phyloP scores from a whole-genome alignment of 2,113 vertebrate genomes.

The Ia io region DNA sequence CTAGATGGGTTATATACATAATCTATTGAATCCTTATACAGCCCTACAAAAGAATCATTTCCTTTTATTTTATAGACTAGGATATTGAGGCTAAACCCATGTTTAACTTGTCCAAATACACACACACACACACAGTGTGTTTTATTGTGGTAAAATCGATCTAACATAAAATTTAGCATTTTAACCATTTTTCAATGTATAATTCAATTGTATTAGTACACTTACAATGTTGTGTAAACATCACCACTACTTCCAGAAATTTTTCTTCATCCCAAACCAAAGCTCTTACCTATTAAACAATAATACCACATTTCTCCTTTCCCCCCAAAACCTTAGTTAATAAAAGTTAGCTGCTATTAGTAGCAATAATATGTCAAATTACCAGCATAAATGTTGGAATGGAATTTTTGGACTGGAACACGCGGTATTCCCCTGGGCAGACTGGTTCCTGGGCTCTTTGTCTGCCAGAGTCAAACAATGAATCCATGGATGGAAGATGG shows the following conservation, averaged over 20 bases:
- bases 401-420: too few relatives aligned
- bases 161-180: neutral
- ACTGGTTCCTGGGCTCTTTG: too few relatives aligned
- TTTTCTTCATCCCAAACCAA: neutral
- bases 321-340: neutral
- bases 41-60: neutral
- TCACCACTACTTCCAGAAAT: neutral
- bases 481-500: too few relatives aligned
- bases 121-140: neutral
- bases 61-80: neutral
- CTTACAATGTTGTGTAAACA: neutral
- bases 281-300: neutral
- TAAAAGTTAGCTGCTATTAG: neutral
- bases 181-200: neutral
- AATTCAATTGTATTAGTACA: neutral
- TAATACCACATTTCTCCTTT: neutral
- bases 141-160: neutral
- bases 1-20: neutral
- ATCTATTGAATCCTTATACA: neutral
- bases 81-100: neutral
- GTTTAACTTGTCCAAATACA: neutral
- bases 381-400: neutral
- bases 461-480: too few relatives aligned
- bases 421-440: too few relatives aligned
- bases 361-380: neutral